phyloP scores from a whole-genome alignment of 2,113 vertebrate genomes.

The Dromas ardeola region DNA sequence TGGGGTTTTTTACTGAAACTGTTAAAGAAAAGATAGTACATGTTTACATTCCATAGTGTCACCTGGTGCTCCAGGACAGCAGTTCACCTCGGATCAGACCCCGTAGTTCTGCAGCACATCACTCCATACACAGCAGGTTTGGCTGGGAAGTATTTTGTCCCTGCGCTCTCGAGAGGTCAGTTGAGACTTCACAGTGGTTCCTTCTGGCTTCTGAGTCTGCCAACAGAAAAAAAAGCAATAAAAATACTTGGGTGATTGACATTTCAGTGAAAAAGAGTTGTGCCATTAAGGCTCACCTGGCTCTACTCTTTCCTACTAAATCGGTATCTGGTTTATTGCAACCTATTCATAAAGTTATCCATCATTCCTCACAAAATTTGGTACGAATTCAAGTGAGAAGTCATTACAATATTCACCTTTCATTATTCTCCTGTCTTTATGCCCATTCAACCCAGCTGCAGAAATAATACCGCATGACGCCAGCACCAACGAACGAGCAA shows the following conservation, averaged over 20 bases:
- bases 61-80: background rate
- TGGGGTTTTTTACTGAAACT: background rate
- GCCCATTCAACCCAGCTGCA: background rate
- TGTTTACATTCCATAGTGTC: background rate
- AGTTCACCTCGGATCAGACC: rapidly evolving
- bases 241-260: background rate
- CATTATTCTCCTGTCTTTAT: background rate
- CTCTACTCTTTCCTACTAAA: background rate
- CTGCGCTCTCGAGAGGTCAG: background rate
- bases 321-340: background rate
- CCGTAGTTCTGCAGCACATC: background rate
- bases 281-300: background rate
- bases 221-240: background rate
- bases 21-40: rapidly evolving
- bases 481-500: rapidly evolving
- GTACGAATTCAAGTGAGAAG: background rate
- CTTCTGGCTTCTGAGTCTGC: background rate
- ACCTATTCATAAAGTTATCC: background rate
- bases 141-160: background rate
- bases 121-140: rapidly evolving
- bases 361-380: background rate
- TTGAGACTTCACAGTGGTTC: background rate
- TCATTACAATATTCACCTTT: background rate
- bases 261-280: background rate
- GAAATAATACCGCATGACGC: rapidly evolving